phyloP scores from a whole-genome alignment of 2,888 invertebrate species.

The Limnephilus marmoratus region DNA sequence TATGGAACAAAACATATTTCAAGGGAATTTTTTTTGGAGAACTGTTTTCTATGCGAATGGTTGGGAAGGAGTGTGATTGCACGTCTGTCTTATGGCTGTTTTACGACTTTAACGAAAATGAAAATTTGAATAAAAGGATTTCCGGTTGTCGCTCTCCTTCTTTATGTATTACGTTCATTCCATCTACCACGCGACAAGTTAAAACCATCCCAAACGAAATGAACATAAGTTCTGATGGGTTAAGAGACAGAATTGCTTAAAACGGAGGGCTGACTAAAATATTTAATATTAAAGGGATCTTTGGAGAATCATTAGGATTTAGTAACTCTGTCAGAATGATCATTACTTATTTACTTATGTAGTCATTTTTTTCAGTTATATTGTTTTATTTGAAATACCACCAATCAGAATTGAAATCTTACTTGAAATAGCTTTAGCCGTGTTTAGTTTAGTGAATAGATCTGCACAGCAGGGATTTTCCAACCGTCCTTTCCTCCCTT shows the following conservation, averaged over 20 bases:
- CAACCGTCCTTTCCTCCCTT: too few relatives aligned
- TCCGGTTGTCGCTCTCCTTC: background rate
- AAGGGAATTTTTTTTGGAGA: background rate
- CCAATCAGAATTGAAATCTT: too few relatives aligned
- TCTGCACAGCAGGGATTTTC: too few relatives aligned
- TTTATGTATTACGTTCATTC: background rate
- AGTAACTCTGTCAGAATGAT: background rate
- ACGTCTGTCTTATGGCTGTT: background rate
- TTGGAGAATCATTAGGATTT: background rate
- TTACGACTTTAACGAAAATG: slow-evolving; percentile 2
- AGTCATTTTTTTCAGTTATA: too few relatives aligned
- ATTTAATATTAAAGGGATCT: background rate
- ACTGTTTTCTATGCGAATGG: background rate
- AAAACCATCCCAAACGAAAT: background rate
- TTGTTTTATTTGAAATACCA: too few relatives aligned
- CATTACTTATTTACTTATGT: background rate
- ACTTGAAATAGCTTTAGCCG: too few relatives aligned
- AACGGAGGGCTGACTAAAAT: background rate
- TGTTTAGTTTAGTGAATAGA: too few relatives aligned
- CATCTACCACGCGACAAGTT: background rate
- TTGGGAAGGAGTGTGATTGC: background rate
- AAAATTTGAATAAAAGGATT: background rate
- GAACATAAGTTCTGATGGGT: background rate
- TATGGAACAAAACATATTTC: background rate
- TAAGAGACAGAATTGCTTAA: background rate